phyloP scores from a whole-genome alignment of 64 coral and sea anemone genomes.

The Stylophora pistillata region DNA sequence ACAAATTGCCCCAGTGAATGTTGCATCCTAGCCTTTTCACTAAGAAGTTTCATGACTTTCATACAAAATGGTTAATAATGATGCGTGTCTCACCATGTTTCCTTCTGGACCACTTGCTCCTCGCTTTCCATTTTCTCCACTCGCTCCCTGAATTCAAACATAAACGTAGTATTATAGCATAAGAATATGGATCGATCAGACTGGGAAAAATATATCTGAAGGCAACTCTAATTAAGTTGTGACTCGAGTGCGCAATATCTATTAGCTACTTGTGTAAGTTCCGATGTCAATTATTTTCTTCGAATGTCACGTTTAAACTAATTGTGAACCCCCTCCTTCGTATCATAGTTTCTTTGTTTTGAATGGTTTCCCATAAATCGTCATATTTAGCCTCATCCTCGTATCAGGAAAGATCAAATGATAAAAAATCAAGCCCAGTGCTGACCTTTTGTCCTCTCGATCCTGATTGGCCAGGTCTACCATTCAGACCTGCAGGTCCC shows the following conservation, averaged over 20 bases:
- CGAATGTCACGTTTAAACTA: no score
- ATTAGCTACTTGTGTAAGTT: no score
- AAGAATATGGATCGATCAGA: background rate
- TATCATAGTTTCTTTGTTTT: no score
- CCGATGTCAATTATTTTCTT: no score
- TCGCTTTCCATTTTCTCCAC: slow-evolving; percentile 50
- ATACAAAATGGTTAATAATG: no score
- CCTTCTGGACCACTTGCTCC: slow-evolving; percentile 37
- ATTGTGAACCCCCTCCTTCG: no score
- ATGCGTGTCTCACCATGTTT: slow-evolving; percentile 8
- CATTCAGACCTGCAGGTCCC: slow-evolving; percentile 5
- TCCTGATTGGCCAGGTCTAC: slow-evolving; percentile 6
- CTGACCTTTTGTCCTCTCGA: slow-evolving; percentile 27
- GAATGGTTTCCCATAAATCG: no score
- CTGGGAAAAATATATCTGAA: background rate
- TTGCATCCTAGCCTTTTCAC: no score
- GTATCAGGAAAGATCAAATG: background rate
- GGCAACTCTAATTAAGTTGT: background rate
- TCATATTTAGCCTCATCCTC: no score
- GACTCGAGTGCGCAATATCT: no score
- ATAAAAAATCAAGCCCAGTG: background rate
- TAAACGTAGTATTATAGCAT: background rate
- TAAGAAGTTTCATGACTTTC: no score
- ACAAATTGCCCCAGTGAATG: no score
- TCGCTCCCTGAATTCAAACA: slow-evolving; percentile 19